These are phyloP conservation scores for Palloptera scutellata DNA, from an alignment of 2,888 invertebrate species.

Conservation along the genomic window DNA sequence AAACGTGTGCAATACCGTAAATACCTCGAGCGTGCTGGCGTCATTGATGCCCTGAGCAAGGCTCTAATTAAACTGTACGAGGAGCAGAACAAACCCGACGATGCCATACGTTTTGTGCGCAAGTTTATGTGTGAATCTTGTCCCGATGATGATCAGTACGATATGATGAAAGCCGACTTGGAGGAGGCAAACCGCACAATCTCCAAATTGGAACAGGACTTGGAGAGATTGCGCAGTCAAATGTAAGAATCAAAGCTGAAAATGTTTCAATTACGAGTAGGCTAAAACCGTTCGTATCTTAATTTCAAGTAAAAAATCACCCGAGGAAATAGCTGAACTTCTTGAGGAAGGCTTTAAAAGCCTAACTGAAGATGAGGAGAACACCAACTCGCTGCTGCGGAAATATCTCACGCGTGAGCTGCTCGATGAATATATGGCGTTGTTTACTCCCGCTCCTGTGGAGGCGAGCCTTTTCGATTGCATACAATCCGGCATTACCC, in stretches of 20 bases:
- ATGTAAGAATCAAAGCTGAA: constrained; percentile 49
- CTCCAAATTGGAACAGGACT: constrained; percentile 54
- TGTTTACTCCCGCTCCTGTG: constrained; percentile 66
- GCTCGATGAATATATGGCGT: constrained; percentile 67
- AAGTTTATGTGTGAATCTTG: constrained; percentile 62
- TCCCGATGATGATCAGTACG: constrained; percentile 60
- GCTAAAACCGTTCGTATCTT: not conserved
- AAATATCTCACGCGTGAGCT: constrained; percentile 69
- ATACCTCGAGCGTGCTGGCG: constrained; percentile 62
- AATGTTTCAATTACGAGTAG: not conserved
- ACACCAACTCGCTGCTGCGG: constrained; percentile 69
- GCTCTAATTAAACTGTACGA: constrained; percentile 63
- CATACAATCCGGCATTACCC: constrained; percentile 71
- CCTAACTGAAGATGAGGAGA: constrained; percentile 66
- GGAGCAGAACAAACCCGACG: constrained; percentile 62
- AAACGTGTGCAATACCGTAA: constrained; percentile 64
- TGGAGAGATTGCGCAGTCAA: constrained; percentile 57
- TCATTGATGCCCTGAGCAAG: constrained; percentile 62
- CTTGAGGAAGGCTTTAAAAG: constrained; percentile 67
- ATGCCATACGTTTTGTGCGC: constrained; percentile 62
- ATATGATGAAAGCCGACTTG: constrained; percentile 57
- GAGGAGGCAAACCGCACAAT: constrained; percentile 57
- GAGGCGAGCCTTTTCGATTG: constrained; percentile 71
- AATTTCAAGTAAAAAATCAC: constrained; percentile 56
- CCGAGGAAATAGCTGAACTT: constrained; percentile 62